These are phyloP conservation scores for Tetraneura akinire DNA, from an alignment of 1,140 invertebrate genomes.

Conservation along the genomic window DNA sequence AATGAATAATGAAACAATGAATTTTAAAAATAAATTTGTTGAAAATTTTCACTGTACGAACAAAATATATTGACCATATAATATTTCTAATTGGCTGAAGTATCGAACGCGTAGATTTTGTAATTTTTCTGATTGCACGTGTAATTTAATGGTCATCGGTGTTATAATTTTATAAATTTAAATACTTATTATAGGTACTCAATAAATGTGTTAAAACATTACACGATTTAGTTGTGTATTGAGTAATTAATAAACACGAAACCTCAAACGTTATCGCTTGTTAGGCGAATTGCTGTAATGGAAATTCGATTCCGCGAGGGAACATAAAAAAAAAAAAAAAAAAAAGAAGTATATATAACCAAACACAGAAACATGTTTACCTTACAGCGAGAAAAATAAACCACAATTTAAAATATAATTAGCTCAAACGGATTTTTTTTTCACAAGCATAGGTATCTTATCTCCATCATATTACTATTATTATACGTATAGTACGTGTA, in stretches of 20 bases:
- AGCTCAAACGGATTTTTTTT: too few species aligned
- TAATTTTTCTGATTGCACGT: background rate
- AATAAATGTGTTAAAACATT: background rate
- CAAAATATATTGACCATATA: too few species aligned
- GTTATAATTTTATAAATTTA: too few species aligned
- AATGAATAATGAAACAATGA: too few species aligned
- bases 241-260: slow-evolving; percentile 26
- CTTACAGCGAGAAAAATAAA: background rate
- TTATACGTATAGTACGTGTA: background rate
- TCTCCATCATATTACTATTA: too few species aligned
- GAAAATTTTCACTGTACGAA: too few species aligned
- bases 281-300: background rate
- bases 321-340: background rate
- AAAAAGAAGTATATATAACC: too few species aligned
- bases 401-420: background rate
- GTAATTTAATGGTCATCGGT: background rate
- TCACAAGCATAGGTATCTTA: too few species aligned
- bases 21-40: too few species aligned
- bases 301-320: slow-evolving; percentile 8
- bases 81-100: too few species aligned
- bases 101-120: background rate
- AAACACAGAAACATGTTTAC: too few species aligned
- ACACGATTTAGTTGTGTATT: background rate
- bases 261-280: background rate
- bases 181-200: too few species aligned